These are phyloP conservation scores for Glareola pratincola DNA, from an alignment of 2,113 vertebrate genomes.

Conservation along the genomic window DNA sequence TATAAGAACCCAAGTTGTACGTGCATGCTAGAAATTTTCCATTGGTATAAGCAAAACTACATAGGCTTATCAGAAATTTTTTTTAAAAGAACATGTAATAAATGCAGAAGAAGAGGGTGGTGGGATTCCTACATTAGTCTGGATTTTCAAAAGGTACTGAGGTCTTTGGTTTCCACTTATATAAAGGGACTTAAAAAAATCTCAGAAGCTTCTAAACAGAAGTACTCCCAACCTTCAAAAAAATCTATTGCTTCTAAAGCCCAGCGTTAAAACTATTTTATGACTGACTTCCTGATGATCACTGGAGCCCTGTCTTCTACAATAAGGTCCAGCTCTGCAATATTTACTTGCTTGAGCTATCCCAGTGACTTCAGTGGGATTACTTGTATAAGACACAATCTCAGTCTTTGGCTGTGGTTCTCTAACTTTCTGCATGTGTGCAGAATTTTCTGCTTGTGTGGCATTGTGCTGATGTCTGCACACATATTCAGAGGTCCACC, in stretches of 20 bases:
- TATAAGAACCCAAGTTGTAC: not conserved
- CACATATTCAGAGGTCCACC: conserved; percentile 52
- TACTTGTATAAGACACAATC: conserved; percentile 48
- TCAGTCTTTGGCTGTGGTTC: conserved; percentile 31
- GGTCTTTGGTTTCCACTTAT: not conserved
- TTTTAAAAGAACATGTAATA: not conserved
- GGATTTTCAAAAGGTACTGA: not conserved
- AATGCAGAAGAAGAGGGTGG: not conserved
- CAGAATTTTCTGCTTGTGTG: conserved; percentile 67
- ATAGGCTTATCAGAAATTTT: not conserved
- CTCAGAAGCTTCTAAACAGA: not conserved
- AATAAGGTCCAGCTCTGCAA: conserved; percentile 5
- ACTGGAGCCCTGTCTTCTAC: not conserved
- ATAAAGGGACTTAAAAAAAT: not conserved
- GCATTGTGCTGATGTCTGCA: conserved; percentile 43
- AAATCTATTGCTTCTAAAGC: conserved; percentile 47
- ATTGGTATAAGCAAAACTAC: not conserved
- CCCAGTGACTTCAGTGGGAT: conserved; percentile 57
- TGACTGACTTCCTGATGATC: conserved; percentile 43
- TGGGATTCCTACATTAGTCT: not conserved
- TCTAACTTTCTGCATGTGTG: conserved; percentile 54
- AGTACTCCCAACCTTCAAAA: not conserved
- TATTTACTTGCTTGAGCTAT: conserved; percentile 44
- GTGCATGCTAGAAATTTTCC: not conserved
- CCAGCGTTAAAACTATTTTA: conserved; percentile 42